These are phyloP conservation scores for Dolichomitus sp. DNA, from an alignment of 2,888 invertebrate genomes.

Conservation along the genomic window DNA sequence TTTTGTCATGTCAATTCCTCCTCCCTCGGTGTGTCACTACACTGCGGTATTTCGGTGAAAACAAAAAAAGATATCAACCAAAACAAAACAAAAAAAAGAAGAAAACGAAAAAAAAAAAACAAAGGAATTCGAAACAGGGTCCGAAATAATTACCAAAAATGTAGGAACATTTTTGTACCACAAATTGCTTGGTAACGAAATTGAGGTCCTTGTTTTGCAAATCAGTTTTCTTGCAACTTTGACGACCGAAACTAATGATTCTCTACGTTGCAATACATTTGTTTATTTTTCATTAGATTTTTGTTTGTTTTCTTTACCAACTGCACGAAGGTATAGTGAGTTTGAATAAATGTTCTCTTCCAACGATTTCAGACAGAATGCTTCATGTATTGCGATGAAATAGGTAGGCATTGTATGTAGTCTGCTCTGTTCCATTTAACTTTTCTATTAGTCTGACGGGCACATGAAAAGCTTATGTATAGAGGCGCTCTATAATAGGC, in stretches of 20 bases:
- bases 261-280: too few relatives aligned
- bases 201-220: too few relatives aligned
- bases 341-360: too few relatives aligned
- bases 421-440: background rate
- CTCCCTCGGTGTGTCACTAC: background rate
- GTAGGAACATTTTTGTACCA: too few relatives aligned
- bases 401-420: background rate
- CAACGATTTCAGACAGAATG: too few relatives aligned
- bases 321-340: too few relatives aligned
- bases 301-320: too few relatives aligned
- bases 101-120: background rate
- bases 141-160: too few relatives aligned
- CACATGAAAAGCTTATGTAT: background rate
- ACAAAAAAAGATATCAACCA: background rate
- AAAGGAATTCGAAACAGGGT: background rate
- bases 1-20: constrained; percentile 5
- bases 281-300: too few relatives aligned
- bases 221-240: too few relatives aligned
- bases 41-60: background rate
- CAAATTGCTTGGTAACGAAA: too few relatives aligned
- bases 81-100: background rate
- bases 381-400: background rate
- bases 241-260: too few relatives aligned
- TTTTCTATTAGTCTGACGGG: constrained; percentile 5
- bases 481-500: background rate